Evolutionary conservation across 2,888 invertebrate species (phyloP), one percentile per base, ranked within the genome.

Genomic region (Amphipyra tragopoginis): DNA sequence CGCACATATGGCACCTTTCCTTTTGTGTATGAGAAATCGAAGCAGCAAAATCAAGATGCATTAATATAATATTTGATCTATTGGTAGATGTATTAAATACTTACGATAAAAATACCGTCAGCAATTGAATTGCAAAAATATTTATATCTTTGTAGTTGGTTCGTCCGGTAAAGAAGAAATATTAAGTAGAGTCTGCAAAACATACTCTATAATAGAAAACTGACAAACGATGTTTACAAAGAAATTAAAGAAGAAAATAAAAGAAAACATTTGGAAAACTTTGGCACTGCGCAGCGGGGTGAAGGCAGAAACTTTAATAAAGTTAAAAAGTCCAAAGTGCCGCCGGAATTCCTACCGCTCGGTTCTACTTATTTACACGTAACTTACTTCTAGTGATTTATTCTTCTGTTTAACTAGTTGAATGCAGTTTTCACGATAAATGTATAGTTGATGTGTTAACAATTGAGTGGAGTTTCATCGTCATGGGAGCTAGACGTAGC

Each of bases 261-360:
- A 65, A 65, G 45, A 59, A 69, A 77, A 58, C 47, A 60, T 58
- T 70, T 75, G 26, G 45, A 29, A 68, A 75, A 75, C 53, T 79
- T 61, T 47, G 65, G 45, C 26, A 44, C 45, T 55, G 61, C 52
- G 44, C 49, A 45, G 66, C 57, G 57, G 21, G 21, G 60, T 67
- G 61, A 65, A 75, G 58, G 54, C 65, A 59, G 59, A 59, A 75
- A 78, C 60, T 76, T 76, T 70, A 65, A 70, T 65, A 70, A 68
- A 68, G 65, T 69, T 67, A 71, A 72, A 65, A 78, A 78, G 74
- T 80, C 72, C 47, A 64, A 71, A 77, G 57, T 72, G 56, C 56
- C 54, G 38, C 33, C 50, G 54, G 45, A 34, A 58, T 21, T 54
- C 14, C 33, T 26, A 58, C 14, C 48, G 13, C n/a, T 34, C 26